These are phyloP conservation scores for Germaria angustata DNA, from an alignment of 2,888 invertebrate genomes.

Conservation along the genomic window DNA sequence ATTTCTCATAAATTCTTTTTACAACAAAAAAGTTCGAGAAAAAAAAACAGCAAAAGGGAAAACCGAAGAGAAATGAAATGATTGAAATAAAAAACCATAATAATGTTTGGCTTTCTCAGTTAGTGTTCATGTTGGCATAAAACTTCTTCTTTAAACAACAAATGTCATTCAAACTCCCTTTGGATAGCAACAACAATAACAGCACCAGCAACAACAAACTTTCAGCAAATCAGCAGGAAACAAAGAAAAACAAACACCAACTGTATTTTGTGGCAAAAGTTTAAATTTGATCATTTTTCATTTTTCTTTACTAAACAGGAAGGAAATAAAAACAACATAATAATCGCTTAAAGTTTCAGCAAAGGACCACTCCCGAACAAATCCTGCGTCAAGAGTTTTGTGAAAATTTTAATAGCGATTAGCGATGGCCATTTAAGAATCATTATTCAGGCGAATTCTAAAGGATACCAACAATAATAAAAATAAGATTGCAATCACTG, in stretches of 20 bases:
- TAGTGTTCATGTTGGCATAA: conserved; percentile 35
- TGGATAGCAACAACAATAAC: conserved; percentile 1
- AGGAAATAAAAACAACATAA: conserved; percentile 9
- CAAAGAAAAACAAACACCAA: neutral
- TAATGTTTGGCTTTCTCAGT: conserved; percentile 46
- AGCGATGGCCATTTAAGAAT: too few species aligned
- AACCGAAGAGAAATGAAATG: neutral
- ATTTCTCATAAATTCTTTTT: conserved; percentile 43
- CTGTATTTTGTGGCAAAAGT: conserved; percentile 52
- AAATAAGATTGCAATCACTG: too few species aligned
- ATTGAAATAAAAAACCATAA: conserved; percentile 45
- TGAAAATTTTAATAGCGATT: too few species aligned
- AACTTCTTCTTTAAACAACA: conserved; percentile 50
- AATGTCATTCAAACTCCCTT: conserved; percentile 57
- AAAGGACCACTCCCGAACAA: neutral
- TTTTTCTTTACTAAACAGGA: neutral
- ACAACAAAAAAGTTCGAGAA: neutral
- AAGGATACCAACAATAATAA: too few species aligned
- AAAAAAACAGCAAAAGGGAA: neutral
- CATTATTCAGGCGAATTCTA: too few species aligned
- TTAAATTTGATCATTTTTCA: conserved; percentile 55
- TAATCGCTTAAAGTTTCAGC: conserved; percentile 46
- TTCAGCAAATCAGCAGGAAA: neutral
- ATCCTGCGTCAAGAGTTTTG: too few species aligned
- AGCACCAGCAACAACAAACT: neutral